A percentile compares a stretch with the other conserved stretches of the same genome.
These are phyloP conservation scores for Malacosoma neustria DNA, from an alignment of 2,888 invertebrate genomes.

Conservation along the genomic window DNA sequence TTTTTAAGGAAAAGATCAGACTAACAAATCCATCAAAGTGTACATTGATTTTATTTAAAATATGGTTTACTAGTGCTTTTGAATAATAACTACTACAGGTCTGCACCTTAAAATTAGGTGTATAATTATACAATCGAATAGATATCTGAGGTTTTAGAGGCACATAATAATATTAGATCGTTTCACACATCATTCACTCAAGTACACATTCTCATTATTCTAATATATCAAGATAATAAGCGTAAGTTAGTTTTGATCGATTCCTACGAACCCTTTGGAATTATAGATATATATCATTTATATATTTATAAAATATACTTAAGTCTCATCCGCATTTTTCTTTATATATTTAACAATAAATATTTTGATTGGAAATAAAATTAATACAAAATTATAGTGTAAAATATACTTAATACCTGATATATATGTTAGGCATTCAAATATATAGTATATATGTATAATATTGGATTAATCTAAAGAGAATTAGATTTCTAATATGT, in stretches of 20 bases:
- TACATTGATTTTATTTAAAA: no score
- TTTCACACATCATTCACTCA: slow-evolving; percentile 49
- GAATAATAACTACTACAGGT: background rate
- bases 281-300: slow-evolving; percentile 25
- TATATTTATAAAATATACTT: slow-evolving; percentile 16
- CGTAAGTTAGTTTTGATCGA: slow-evolving; percentile 56
- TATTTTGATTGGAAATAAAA: slow-evolving; percentile 28
- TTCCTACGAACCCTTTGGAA: slow-evolving; percentile 39
- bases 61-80: no score
- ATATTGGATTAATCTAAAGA: slow-evolving; percentile 33
- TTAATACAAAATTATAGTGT: slow-evolving; percentile 42
- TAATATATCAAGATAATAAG: slow-evolving; percentile 70
- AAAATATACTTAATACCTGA: slow-evolving; percentile 45
- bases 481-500: slow-evolving; percentile 35
- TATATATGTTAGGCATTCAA: slow-evolving; percentile 37
- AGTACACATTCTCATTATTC: slow-evolving; percentile 48
- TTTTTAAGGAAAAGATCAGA: no score
- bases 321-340: slow-evolving; percentile 25
- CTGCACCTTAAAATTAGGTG: background rate
- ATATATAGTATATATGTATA: slow-evolving; percentile 28
- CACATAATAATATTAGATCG: slow-evolving; percentile 43
- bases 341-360: slow-evolving; percentile 26
- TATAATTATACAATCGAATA: slow-evolving; percentile 13
- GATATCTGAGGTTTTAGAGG: slow-evolving; percentile 53
- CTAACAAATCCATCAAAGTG: no score